Percentiles rank a stretch among this genome's conserved stretches.
phyloP scores from a whole-genome alignment of 92 coral and sea anemone genomes.

The Bergia sp. region DNA sequence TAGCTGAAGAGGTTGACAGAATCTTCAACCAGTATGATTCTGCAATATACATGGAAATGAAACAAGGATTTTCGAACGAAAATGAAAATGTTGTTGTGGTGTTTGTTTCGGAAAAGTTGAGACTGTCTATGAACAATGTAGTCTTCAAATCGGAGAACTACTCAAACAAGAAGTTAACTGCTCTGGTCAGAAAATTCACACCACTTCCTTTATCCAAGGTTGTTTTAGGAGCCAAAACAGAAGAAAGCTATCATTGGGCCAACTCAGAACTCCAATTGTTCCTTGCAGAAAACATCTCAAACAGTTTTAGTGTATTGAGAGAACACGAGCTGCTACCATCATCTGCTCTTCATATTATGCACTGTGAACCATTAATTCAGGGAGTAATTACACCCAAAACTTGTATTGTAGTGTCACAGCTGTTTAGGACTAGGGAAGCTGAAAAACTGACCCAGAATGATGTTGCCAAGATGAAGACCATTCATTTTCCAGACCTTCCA shows the following conservation, averaged over 20 bases:
- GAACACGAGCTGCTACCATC: slow-evolving; percentile 31
- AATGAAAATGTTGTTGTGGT: neutral
- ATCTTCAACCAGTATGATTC: neutral
- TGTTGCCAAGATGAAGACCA: neutral
- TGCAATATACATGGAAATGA: neutral
- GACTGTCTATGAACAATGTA: neutral
- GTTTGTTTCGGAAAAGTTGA: slow-evolving; percentile 14
- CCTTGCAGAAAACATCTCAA: slow-evolving; percentile 25
- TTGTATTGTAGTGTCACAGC: slow-evolving; percentile 45
- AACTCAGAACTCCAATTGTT: slow-evolving; percentile 12
- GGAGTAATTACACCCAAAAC: slow-evolving; percentile 60
- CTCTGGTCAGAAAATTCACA: slow-evolving; percentile 40
- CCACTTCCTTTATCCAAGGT: slow-evolving; percentile 62
- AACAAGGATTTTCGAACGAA: neutral
- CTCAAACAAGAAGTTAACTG: slow-evolving; percentile 37
- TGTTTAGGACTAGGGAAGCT: neutral
- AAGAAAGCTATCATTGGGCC: slow-evolving; percentile 53
- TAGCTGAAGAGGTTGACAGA: slow-evolving; percentile 28
- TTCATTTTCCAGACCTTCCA: neutral
- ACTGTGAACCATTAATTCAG: slow-evolving; percentile 73
- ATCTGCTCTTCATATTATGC: slow-evolving; percentile 27
- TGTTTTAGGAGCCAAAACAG: slow-evolving; percentile 54
- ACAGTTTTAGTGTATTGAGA: slow-evolving; percentile 47
- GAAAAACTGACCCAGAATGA: neutral
- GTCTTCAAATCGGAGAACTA: slow-evolving; percentile 14